phyloP scores from a whole-genome alignment of 2,888 invertebrate genomes.

The Lacanobia oleracea region DNA sequence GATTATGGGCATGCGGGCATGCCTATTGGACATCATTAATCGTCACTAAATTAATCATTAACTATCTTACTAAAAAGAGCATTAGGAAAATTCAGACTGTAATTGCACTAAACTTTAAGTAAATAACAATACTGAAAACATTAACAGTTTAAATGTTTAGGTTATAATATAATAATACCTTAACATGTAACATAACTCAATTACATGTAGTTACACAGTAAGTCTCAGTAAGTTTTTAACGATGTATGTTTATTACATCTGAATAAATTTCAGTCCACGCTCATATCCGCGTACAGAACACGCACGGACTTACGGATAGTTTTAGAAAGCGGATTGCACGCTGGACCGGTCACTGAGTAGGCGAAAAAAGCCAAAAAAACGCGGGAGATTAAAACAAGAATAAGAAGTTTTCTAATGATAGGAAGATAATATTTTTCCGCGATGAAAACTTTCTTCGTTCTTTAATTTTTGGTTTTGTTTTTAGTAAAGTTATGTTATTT shows the following conservation, averaged over 20 bases:
- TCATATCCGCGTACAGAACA: conserved; percentile 85
- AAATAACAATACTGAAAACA: not conserved
- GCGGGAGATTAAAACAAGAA: conserved; percentile 69
- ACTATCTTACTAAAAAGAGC: no score
- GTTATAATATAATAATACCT: conserved; percentile 11
- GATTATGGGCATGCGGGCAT: not conserved
- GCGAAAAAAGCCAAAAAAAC: conserved; percentile 79
- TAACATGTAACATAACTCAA: conserved; percentile 40
- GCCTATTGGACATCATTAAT: no score
- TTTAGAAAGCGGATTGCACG: conserved; percentile 87
- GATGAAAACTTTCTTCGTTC: conserved; percentile 32
- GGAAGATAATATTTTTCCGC: conserved; percentile 37
- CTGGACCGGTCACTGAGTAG: conserved; percentile 80
- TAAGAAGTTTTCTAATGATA: conserved; percentile 44
- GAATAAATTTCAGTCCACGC: conserved; percentile 72
- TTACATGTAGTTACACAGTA: conserved; percentile 43
- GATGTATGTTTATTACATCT: conserved; percentile 62
- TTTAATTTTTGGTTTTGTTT: not conserved
- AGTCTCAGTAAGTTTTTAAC: conserved; percentile 45
- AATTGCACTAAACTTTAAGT: no score
- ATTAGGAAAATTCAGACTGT: no score
- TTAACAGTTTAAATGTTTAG: conserved; percentile 8
- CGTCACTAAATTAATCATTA: no score
- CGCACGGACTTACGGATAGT: conserved; percentile 80
- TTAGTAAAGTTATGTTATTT: not conserved